These are phyloP conservation scores for Catharus fuscescens DNA, from an alignment of 2,113 vertebrate species.

Conservation along the genomic window DNA sequence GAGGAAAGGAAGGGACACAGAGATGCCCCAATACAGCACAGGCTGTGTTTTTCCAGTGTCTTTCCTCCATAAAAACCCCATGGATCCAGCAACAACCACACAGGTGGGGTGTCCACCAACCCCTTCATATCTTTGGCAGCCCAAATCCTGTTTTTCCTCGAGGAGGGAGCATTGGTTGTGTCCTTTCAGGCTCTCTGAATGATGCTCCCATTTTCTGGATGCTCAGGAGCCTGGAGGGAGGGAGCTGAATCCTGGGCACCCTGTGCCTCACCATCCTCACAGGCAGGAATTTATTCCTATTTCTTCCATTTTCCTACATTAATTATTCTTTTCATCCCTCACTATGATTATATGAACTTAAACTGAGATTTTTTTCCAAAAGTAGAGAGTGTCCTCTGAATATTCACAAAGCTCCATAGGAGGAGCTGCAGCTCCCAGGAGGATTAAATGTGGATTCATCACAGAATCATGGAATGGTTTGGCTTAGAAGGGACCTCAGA, in stretches of 20 bases:
- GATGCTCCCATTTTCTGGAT: neutral
- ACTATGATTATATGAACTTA: neutral
- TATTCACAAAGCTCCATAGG: neutral
- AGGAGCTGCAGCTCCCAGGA: neutral
- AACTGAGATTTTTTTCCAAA: neutral
- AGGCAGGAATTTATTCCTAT: neutral
- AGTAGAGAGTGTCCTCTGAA: neutral
- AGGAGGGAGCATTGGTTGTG: rapidly evolving
- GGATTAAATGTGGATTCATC: neutral
- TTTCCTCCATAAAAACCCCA: neutral
- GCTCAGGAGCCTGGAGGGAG: neutral
- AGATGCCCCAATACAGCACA: rapidly evolving
- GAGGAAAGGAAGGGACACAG: neutral
- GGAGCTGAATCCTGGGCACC: neutral
- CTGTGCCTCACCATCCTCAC: no score
- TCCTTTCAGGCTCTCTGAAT: rapidly evolving
- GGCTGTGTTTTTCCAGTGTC: neutral
- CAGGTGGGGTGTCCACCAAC: rapidly evolving
- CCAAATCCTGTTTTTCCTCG: neutral
- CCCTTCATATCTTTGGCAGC: neutral
- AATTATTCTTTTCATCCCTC: neutral
- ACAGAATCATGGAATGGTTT: neutral
- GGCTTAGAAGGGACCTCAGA: neutral
- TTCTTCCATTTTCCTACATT: neutral
- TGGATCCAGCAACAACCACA: neutral